phyloP scores from a whole-genome alignment of 92 coral and sea anemone genomes.

The Actinostola sp. region DNA sequence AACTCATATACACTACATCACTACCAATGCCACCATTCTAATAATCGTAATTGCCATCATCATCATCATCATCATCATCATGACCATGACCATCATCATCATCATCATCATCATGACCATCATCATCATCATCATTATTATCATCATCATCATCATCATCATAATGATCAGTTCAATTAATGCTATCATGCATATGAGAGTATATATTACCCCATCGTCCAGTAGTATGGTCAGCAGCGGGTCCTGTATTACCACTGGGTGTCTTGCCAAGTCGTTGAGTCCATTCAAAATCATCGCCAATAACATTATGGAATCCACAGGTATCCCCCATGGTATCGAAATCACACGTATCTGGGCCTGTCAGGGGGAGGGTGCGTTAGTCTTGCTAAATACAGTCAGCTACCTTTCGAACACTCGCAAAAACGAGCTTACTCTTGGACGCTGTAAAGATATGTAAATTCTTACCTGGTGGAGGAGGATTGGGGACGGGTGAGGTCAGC shows the following conservation, averaged over 20 bases:
- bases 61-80: not conserved
- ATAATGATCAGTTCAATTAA: no score
- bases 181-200: no score
- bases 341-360: slow-evolving; percentile 83
- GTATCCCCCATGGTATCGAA: slow-evolving; percentile 62
- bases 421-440: no score
- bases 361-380: not conserved
- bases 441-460: not conserved
- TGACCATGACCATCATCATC: no score
- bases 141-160: no score
- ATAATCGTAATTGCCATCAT: no score
- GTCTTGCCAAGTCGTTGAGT: slow-evolving; percentile 76
- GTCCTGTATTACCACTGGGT: slow-evolving; percentile 84
- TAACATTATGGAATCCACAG: slow-evolving; percentile 80
- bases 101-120: no score
- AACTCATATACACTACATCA: no score
- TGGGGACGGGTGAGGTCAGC: not conserved
- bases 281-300: slow-evolving; percentile 84
- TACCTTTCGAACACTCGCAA: no score
- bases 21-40: no score
- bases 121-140: no score
- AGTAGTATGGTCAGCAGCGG: slow-evolving; percentile 80
- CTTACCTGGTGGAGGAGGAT: slow-evolving; percentile 25
- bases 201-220: slow-evolving; percentile 79
- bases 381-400: not conserved